Percentiles rank a stretch among this genome's conserved stretches.
These are phyloP conservation scores for Drosophila melanogaster DNA, from an alignment of 1,140 invertebrate species.

Conservation along the genomic window DNA sequence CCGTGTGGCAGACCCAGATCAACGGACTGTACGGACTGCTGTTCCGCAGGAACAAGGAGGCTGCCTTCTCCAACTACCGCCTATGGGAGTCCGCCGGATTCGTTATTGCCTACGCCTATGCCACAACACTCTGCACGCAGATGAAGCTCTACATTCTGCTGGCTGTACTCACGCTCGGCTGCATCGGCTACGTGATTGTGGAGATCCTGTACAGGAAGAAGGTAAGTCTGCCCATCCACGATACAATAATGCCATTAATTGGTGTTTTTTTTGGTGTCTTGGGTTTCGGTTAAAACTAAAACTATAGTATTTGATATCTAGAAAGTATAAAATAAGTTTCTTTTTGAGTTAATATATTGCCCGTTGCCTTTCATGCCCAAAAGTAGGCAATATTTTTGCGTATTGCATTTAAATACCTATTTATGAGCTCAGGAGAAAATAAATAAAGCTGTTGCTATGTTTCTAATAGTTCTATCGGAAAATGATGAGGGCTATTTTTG, in stretches of 20 bases:
- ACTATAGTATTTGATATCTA: too few species aligned
- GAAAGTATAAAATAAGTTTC: too few species aligned
- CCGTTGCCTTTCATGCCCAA: neutral
- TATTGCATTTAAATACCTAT: too few species aligned
- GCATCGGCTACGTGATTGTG: constrained; percentile 92
- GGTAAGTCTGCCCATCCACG: constrained; percentile 72
- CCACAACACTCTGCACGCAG: constrained; percentile 93
- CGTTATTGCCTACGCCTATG: constrained; percentile 95
- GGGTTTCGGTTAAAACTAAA: too few species aligned
- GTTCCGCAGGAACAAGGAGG: constrained; percentile 96
- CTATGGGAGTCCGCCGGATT: constrained; percentile 97
- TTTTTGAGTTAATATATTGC: neutral
- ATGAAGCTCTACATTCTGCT: constrained; percentile 96
- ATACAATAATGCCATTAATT: fast-evolving
- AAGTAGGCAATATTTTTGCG: neutral
- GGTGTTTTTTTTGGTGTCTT: neutral
- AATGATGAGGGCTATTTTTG: too few species aligned
- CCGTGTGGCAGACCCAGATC: constrained; percentile 99
- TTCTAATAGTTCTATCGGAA: too few species aligned
- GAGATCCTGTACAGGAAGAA: constrained; percentile 93
- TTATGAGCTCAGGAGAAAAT: too few species aligned
- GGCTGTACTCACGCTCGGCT: constrained; percentile 90
- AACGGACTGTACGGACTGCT: constrained; percentile 98
- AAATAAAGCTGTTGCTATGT: too few species aligned
- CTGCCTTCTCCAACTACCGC: constrained; percentile 98